Percentiles rank a stretch among this genome's conserved stretches.
Evolutionary conservation across 2,797 vertebrate genomes (phyloP).

Genomic region (Pelochelys cantorii): DNA sequence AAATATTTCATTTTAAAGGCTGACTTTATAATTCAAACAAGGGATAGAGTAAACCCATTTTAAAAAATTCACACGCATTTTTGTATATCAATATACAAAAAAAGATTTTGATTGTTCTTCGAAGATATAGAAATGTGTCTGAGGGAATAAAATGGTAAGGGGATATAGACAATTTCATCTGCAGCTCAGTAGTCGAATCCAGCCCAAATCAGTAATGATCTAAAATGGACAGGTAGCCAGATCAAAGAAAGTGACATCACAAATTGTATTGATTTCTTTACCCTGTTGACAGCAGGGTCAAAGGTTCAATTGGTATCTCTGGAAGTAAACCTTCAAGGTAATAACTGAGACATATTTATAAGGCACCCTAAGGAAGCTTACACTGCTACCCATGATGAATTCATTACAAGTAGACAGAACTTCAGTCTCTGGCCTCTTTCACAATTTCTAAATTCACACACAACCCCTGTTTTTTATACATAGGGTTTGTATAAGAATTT

Average conservation of each 20-base stretch:
- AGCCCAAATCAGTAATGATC: neutral
- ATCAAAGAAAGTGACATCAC: neutral
- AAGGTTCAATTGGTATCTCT: conserved; percentile 60
- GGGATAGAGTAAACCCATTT: neutral
- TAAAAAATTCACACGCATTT: neutral
- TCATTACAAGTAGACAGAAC: neutral
- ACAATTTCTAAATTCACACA: neutral
- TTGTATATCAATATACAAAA: neutral
- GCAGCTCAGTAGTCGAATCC: neutral
- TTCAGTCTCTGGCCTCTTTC: neutral
- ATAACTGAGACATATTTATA: conserved; percentile 52
- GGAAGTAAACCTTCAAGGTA: conserved; percentile 33
- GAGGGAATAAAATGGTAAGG: neutral
- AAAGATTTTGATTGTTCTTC: neutral
- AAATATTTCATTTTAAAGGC: neutral
- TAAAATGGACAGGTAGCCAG: neutral
- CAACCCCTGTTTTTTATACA: too few relatives aligned
- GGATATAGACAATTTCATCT: neutral
- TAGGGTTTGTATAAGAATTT: too few relatives aligned
- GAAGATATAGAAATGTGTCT: neutral
- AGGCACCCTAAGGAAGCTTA: conserved; percentile 38
- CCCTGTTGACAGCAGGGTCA: conserved; percentile 36
- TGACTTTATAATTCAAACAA: neutral
- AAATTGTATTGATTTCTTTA: conserved; percentile 52
- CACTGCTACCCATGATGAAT: neutral